Percentiles rank a stretch among this genome's conserved stretches.
Conservation (phyloP, 2,113 vertebrate species). For the Platanista minor region DNA sequence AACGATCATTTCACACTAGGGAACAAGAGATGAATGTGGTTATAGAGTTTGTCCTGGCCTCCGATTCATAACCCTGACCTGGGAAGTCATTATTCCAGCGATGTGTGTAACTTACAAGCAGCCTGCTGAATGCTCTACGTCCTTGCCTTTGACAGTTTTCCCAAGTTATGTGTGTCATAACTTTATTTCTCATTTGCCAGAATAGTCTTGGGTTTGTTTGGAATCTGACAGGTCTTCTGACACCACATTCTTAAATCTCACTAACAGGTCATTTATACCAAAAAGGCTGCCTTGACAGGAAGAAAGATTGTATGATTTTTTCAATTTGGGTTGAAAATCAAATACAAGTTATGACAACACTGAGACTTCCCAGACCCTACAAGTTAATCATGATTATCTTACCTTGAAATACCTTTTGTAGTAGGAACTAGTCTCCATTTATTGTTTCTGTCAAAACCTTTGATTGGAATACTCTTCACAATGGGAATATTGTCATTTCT, state of each 20-base stretch:
- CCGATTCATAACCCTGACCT: not conserved
- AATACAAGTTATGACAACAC: not conserved
- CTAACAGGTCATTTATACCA: not conserved
- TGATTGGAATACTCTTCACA: not conserved
- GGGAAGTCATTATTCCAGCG: not conserved
- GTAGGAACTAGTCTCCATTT: not conserved
- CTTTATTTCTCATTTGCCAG: not conserved
- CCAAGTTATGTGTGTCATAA: not conserved
- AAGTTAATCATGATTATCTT: constrained; percentile 28
- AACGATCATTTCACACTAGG: not conserved
- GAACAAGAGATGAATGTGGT: not conserved
- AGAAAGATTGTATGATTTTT: not conserved
- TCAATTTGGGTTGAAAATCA: constrained; percentile 45
- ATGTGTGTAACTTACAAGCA: not conserved
- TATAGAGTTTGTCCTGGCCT: not conserved
- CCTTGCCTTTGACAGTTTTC: not conserved
- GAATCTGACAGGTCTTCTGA: not conserved
- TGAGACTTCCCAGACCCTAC: not conserved
- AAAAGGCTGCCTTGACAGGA: constrained; percentile 47
- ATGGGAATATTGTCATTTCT: not conserved
- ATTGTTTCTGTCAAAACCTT: constrained; percentile 33
- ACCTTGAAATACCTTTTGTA: not conserved
- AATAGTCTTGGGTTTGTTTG: not conserved
- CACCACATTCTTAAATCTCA: constrained; percentile 9
- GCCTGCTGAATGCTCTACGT: not conserved